Percentiles rank a stretch among this genome's conserved stretches.
Evolutionary conservation across 2,888 invertebrate genomes (phyloP).

Genomic region (Chalcis sispes): DNA sequence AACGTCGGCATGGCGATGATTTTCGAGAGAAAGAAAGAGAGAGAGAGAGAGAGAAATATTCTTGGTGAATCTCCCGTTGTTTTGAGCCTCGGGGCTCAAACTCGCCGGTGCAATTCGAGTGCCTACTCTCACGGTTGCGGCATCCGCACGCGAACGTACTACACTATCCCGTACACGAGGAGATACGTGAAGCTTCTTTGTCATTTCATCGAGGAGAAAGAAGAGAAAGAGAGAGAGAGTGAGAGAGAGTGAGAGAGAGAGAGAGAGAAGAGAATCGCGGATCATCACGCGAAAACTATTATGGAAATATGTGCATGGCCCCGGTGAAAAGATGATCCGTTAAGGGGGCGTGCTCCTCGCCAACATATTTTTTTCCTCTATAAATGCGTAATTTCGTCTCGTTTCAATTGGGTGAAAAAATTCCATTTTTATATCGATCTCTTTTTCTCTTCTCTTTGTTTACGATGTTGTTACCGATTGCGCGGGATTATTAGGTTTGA

Average conservation of each 20-base stretch:
- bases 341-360: too few relatives aligned
- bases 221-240: not conserved
- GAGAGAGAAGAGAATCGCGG: not conserved
- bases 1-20: not conserved
- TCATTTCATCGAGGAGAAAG: constrained; percentile 24
- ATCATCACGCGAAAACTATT: constrained; percentile 36
- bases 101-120: not conserved
- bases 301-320: constrained; percentile 1
- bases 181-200: constrained; percentile 1
- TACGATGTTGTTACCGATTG: too few relatives aligned
- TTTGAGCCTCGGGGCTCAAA: constrained; percentile 20
- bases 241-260: not conserved
- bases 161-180: not conserved
- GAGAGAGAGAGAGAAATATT: not conserved
- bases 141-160: not conserved
- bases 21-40: constrained; percentile 1
- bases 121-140: constrained; percentile 11
- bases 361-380: too few relatives aligned
- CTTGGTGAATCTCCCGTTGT: constrained; percentile 31
- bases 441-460: too few relatives aligned
- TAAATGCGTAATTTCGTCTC: too few relatives aligned
- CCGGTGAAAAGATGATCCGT: too few relatives aligned
- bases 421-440: too few relatives aligned
- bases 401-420: too few relatives aligned
- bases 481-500: too few relatives aligned